These are phyloP conservation scores for Biston betularia DNA, from an alignment of 2,888 invertebrate species.

Conservation along the genomic window DNA sequence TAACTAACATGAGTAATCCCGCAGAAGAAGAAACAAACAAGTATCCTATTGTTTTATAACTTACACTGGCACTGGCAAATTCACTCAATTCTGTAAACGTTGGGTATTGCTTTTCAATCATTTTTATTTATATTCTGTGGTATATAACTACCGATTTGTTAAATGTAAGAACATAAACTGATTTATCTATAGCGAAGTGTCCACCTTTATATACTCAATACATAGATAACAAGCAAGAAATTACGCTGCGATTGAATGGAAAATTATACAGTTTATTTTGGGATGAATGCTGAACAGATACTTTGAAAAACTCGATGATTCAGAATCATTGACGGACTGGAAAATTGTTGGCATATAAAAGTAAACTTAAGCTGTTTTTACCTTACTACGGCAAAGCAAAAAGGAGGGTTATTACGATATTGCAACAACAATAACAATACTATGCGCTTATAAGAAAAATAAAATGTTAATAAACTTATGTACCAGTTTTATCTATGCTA, in stretches of 20 bases:
- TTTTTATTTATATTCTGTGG: constrained; percentile 42
- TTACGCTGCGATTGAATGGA: constrained; percentile 15
- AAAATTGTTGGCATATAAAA: too few relatives aligned
- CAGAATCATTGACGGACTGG: background rate
- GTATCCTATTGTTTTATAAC: constrained; percentile 43
- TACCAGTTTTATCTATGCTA: too few relatives aligned
- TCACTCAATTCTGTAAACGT: constrained; percentile 80
- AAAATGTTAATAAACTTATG: too few relatives aligned
- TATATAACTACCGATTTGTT: constrained; percentile 1
- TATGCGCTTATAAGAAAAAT: too few relatives aligned
- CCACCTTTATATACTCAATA: constrained; percentile 33
- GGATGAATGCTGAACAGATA: background rate
- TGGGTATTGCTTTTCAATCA: constrained; percentile 66
- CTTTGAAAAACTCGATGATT: constrained; percentile 8
- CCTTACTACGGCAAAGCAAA: too few relatives aligned
- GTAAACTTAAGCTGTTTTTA: too few relatives aligned
- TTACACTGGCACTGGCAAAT: constrained; percentile 74
- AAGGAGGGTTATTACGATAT: too few relatives aligned
- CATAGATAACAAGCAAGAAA: constrained; percentile 28
- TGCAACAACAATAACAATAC: too few relatives aligned
- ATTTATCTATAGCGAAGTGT: constrained; percentile 10
- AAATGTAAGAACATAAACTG: constrained; percentile 25
- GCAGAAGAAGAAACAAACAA: background rate
- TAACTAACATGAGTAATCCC: too few relatives aligned
- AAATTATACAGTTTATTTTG: constrained; percentile 9